Base-by-base conservation (phyloP, 2,113 vertebrate genomes). In the Cheilinus undulatus region DNA sequence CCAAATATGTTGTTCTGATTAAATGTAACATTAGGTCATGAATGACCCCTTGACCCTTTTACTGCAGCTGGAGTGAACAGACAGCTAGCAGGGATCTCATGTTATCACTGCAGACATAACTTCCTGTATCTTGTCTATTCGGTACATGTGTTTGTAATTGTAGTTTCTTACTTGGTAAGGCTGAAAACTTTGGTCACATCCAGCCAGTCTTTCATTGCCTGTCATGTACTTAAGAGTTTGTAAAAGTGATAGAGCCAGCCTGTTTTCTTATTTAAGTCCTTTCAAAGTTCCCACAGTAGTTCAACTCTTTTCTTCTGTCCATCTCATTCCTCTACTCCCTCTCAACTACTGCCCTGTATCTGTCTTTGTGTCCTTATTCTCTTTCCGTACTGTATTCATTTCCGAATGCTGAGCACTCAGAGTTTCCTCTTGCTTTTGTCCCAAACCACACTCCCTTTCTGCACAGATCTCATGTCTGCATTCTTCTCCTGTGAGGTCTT, bases 401-500 rank as follows among this genome's bases (percentile, higher is more conserved):
- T 53, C 28, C 58, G 28, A 78, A 79, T 34, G 42, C 64, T 50
- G 60, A 74, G 45, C 64, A 60, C 70, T 83, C 62, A 68, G 58
- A 78, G 73, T 89, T 84, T 90, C 87, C 84, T 69, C 48, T 79
- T 28, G 72, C 66, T 58, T 83, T 69, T 24, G 52, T 83, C 69
- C 76, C 76, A 60, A 86, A 90, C 85, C 85, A 76, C 87, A 86
- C 52, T 87, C 80, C 79, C 75, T 3, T 87, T 42, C 78, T 83
- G 83, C 78, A 74, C 67, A 59, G 76, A 89, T 91, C 80, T 83
- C 52, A 72, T 91, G 85, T 88, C 89, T 89, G 81, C 91, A 92
- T 92, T 93, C 88, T 90, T 92, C 84, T 81, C 80, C 24, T 85
- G 86, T 92, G 90, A 92, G 90, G 88, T 92, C 87, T 89, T 90